A percentile compares a stretch with the other conserved stretches of the same genome.
Evolutionary conservation across 2,888 invertebrate species (phyloP).

Genomic region (Cryptocephalus primarius): DNA sequence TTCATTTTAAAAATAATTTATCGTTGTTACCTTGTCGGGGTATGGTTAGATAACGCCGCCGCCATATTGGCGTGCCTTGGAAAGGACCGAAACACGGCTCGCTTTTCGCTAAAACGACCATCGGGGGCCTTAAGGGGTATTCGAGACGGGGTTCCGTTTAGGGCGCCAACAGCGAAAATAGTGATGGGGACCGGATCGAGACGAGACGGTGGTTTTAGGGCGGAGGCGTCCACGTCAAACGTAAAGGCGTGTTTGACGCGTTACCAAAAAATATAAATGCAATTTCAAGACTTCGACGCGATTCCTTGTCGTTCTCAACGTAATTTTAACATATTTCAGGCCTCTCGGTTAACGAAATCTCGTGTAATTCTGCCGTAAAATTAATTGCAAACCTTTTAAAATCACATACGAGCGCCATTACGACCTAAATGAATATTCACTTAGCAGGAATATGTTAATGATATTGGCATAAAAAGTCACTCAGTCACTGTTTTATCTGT

Average conservation of each 20-base stretch:
- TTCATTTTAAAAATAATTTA: constrained; percentile 5
- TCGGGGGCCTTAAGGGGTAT: too few species aligned
- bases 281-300: neutral
- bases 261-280: neutral
- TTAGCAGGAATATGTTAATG: constrained; percentile 36
- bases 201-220: too few species aligned
- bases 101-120: constrained; percentile 4
- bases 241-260: neutral
- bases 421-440: constrained; percentile 36
- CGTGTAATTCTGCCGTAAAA: constrained; percentile 34
- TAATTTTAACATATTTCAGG: constrained; percentile 33
- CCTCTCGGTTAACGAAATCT: constrained; percentile 23
- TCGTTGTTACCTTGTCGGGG: constrained; percentile 7
- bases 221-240: neutral
- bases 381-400: constrained; percentile 38
- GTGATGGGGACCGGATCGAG: too few species aligned
- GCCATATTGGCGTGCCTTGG: constrained; percentile 24
- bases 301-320: constrained; percentile 19
- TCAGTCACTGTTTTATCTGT: constrained; percentile 39
- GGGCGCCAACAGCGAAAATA: too few species aligned
- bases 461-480: constrained; percentile 38
- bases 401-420: constrained; percentile 40
- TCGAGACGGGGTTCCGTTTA: too few species aligned
- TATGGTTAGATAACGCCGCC: constrained; percentile 3
- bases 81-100: constrained; percentile 15